Percentiles rank a stretch among this genome's conserved stretches.
phyloP scores from a whole-genome alignment of 2,888 invertebrate genomes.

The Parapristionchus giblindavisi region DNA sequence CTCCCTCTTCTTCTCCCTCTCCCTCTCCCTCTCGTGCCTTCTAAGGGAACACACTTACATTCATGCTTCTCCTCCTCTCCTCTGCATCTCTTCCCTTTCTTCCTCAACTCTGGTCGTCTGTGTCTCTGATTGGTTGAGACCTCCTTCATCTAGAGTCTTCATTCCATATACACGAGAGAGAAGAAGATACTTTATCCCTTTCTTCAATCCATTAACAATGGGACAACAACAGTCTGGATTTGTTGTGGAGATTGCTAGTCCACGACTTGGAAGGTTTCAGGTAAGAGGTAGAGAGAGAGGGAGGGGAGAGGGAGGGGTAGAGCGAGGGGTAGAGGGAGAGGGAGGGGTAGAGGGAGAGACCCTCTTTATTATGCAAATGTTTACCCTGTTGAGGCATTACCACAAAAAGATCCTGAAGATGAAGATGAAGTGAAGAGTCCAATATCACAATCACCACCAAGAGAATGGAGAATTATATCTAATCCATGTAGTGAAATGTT shows the following conservation, averaged over 20 bases:
- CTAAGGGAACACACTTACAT: conserved; percentile 1
- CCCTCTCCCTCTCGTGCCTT: background rate
- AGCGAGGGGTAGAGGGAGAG: no score
- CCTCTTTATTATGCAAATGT: background rate
- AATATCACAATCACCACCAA: conserved; percentile 34
- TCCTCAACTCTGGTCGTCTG: background rate
- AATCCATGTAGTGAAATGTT: conserved; percentile 63
- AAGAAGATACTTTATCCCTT: conserved; percentile 26
- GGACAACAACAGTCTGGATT: conserved; percentile 65
- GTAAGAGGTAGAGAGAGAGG: no score
- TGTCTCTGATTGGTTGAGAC: conserved; percentile 12
- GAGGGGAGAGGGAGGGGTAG: no score
- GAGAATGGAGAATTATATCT: conserved; percentile 65
- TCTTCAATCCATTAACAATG: conserved; percentile 44
- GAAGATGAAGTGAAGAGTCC: conserved; percentile 31
- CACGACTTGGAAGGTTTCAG: conserved; percentile 62
- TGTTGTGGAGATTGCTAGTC: conserved; percentile 64
- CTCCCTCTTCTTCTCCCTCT: background rate
- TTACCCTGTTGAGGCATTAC: conserved; percentile 53
- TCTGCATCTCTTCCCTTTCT: conserved; percentile 22
- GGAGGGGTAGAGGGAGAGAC: background rate
- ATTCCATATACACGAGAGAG: conserved; percentile 4
- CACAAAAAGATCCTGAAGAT: conserved; percentile 64
- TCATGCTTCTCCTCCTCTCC: conserved; percentile 11
- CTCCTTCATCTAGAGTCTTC: background rate